These are phyloP conservation scores for Callopanchax toddi DNA, from an alignment of 2,113 vertebrate species.

Conservation along the genomic window DNA sequence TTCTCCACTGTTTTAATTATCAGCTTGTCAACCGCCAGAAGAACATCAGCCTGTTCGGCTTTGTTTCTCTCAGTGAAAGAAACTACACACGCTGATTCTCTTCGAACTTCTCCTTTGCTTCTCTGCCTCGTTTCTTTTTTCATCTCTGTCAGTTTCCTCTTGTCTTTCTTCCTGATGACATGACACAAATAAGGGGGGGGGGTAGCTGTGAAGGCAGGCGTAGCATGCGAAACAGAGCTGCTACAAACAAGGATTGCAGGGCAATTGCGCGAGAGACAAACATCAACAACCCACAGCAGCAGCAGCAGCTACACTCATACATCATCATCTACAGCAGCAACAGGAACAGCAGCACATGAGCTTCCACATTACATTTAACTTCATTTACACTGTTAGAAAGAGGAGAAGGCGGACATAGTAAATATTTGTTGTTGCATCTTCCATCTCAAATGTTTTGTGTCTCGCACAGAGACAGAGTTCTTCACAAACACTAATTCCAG, in stretches of 20 bases:
- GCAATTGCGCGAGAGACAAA: constrained; percentile 61
- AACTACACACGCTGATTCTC: constrained; percentile 34
- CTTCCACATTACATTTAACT: constrained; percentile 35
- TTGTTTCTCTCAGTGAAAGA: constrained; percentile 24
- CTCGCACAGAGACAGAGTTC: constrained; percentile 12
- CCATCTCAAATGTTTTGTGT: constrained; percentile 44
- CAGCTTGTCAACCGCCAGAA: constrained; percentile 30
- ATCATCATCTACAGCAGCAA: constrained; percentile 40
- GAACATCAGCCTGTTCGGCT: constrained; percentile 37
- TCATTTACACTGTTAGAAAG: constrained; percentile 21
- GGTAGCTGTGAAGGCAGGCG: constrained; percentile 14
- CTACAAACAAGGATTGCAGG: constrained; percentile 48
- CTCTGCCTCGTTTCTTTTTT: constrained; percentile 24
- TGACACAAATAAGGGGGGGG: constrained; percentile 20
- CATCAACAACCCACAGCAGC: constrained; percentile 30
- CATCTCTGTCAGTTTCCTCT: constrained; percentile 37
- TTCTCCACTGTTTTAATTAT: constrained; percentile 60
- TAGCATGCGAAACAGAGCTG: constrained; percentile 22
- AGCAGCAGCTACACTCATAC: constrained; percentile 9
- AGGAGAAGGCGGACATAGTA: background rate
- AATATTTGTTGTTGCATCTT: constrained; percentile 43
- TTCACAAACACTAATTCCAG: constrained; percentile 55
- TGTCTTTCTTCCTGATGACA: constrained; percentile 47
- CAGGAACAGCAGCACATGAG: constrained; percentile 18
- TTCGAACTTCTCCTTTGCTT: constrained; percentile 20